These are phyloP conservation scores for Brevimyrus niger DNA, from an alignment of 2,113 vertebrate species.

Conservation along the genomic window DNA sequence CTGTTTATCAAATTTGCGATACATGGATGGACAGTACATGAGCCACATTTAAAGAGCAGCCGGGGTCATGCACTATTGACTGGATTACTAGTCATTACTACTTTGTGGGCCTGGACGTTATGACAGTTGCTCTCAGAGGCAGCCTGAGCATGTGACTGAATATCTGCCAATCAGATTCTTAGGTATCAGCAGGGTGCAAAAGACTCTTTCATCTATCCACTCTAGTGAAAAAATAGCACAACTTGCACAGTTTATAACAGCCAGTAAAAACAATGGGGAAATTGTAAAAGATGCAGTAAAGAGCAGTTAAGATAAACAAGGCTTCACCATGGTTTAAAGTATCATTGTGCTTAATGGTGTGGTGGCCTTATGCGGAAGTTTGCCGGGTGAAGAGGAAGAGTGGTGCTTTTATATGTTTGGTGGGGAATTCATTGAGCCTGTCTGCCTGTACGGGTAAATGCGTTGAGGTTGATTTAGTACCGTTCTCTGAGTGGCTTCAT, in stretches of 20 bases:
- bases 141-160: neutral
- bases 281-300: neutral
- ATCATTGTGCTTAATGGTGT: neutral
- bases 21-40: conserved; percentile 40
- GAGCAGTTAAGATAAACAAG: neutral
- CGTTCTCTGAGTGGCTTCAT: neutral
- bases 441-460: neutral
- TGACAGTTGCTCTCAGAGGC: neutral
- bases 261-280: neutral
- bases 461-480: neutral
- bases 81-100: conserved; percentile 47
- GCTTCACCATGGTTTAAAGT: conserved; percentile 18
- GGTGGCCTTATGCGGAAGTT: neutral
- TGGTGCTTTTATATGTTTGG: neutral
- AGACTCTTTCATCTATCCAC: neutral
- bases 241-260: neutral
- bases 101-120: neutral
- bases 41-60: conserved; percentile 35
- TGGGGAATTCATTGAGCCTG: neutral
- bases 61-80: conserved; percentile 47
- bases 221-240: neutral
- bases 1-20: conserved; percentile 58
- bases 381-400: neutral
- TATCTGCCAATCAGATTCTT: neutral
- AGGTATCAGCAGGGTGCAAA: neutral